Evolutionary conservation across 2,797 vertebrate genomes (phyloP).

Genomic region (Vireo griseus): DNA sequence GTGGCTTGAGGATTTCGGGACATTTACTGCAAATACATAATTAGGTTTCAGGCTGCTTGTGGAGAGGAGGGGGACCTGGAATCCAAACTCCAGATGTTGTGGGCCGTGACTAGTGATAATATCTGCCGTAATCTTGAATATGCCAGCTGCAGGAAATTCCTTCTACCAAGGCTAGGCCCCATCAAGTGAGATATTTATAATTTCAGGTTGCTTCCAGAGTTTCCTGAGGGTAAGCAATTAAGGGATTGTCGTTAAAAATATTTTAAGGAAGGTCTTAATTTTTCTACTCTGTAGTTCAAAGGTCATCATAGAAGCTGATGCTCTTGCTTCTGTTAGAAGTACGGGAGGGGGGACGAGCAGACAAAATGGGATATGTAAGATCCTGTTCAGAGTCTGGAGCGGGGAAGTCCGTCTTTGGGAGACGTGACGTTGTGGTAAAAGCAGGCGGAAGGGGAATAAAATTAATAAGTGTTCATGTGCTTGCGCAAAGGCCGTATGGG

Average conservation of each 20-base stretch:
- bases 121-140: neutral
- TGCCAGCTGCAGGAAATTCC: neutral
- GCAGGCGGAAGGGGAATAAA: neutral
- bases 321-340: neutral
- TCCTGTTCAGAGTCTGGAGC: neutral
- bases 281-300: neutral
- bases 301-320: neutral
- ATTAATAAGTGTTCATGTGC: neutral
- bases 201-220: neutral
- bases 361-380: neutral
- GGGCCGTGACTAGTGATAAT: neutral
- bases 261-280: neutral
- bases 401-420: neutral
- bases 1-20: neutral
- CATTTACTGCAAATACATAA: neutral
- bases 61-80: neutral
- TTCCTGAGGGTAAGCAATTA: neutral
- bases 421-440: neutral
- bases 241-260: neutral
- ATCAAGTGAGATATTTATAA: neutral
- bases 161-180: neutral
- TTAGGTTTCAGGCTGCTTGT: neutral
- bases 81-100: neutral
- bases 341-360: fast-evolving
- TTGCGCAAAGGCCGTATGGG: neutral